Conservation (phyloP, 2,797 vertebrate species). For the Remorina albescens region DNA sequence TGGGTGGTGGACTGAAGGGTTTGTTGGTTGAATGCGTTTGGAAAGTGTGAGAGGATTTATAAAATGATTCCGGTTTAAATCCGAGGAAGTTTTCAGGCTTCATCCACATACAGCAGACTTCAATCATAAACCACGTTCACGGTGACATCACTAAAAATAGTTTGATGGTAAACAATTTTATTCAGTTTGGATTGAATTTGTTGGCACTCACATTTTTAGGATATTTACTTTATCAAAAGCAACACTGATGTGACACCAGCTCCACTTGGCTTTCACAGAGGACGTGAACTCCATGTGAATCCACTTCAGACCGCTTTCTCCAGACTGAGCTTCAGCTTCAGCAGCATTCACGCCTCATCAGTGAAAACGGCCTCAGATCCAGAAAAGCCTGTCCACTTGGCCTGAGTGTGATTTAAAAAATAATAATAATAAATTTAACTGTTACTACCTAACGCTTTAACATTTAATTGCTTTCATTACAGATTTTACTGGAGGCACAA, state of each 20-base stretch:
- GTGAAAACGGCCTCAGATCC: constrained; percentile 14
- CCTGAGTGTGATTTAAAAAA: too few species aligned
- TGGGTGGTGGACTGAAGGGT: background rate
- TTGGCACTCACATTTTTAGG: background rate
- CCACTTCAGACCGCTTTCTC: constrained; percentile 11
- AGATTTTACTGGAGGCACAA: background rate
- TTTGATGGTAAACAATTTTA: background rate
- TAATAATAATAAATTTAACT: too few species aligned
- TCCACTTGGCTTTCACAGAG: background rate
- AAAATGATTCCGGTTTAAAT: background rate
- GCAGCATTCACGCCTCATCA: constrained; percentile 45
- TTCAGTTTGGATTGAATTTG: background rate
- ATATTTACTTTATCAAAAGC: background rate
- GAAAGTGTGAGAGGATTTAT: background rate
- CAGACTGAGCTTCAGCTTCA: constrained; percentile 15
- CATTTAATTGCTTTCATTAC: background rate
- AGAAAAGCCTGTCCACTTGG: constrained; percentile 15
- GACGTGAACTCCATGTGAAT: background rate
- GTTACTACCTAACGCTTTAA: background rate
- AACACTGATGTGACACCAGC: background rate
- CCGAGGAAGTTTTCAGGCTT: constrained; percentile 1
- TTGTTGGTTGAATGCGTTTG: background rate
- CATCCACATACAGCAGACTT: background rate
- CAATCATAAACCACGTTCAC: background rate
- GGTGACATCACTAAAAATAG: background rate